A percentile compares a stretch with the other conserved stretches of the same genome.
phyloP scores from a whole-genome alignment of 1,140 invertebrate species.

The Rhynchophorus ferrugineus region DNA sequence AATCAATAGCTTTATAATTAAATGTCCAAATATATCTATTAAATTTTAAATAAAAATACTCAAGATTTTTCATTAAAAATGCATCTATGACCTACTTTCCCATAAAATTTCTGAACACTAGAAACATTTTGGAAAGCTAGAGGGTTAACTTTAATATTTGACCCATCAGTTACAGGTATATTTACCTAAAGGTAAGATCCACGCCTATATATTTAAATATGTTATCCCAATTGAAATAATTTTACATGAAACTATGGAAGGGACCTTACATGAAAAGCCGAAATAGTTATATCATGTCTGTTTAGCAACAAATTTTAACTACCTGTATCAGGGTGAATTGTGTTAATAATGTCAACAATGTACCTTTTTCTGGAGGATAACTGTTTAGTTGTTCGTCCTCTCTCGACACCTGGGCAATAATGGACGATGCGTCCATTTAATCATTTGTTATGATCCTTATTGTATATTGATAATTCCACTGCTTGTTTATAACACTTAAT shows the following conservation, averaged over 20 bases:
- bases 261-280: no score
- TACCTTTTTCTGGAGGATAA: slow-evolving; percentile 87
- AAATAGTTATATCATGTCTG: no score
- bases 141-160: slow-evolving; percentile 36
- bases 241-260: no score
- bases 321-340: background rate
- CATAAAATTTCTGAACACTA: slow-evolving; percentile 22
- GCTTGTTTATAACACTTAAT: background rate
- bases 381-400: slow-evolving; percentile 92
- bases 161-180: slow-evolving; percentile 24
- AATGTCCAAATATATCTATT: no score
- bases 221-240: background rate
- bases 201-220: slow-evolving; percentile 28
- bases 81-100: slow-evolving; percentile 8
- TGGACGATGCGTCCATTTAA: slow-evolving; percentile 97
- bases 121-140: slow-evolving; percentile 26
- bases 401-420: slow-evolving; percentile 93
- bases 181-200: slow-evolving; percentile 17
- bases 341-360: slow-evolving; percentile 36
- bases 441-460: slow-evolving; percentile 51
- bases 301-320: background rate
- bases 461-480: background rate
- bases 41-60: no score
- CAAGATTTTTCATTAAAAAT: no score
- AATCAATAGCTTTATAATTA: no score